Conservation (phyloP, 1,140 invertebrate species). For the Lepidostoma basale region DNA sequence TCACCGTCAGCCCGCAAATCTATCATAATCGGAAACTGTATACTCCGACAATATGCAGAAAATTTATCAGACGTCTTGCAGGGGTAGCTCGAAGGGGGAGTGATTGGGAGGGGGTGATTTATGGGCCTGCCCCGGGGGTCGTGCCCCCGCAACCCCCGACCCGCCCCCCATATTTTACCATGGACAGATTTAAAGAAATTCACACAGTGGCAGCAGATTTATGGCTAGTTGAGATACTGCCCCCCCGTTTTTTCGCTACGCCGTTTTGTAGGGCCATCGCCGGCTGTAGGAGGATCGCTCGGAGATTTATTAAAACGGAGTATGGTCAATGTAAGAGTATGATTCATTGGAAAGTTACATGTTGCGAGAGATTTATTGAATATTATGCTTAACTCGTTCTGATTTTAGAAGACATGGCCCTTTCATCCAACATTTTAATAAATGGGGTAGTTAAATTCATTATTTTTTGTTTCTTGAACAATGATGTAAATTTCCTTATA, state of each 20-base stretch:
- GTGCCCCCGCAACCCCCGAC: slow-evolving; percentile 22
- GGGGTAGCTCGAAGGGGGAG: slow-evolving; percentile 8
- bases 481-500: too few species aligned
- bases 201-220: slow-evolving; percentile 38
- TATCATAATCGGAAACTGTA: slow-evolving; percentile 30
- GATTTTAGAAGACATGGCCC: too few species aligned
- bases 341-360: too few species aligned
- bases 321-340: background rate
- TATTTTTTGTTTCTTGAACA: too few species aligned
- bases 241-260: slow-evolving; percentile 10
- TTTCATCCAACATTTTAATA: too few species aligned
- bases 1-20: slow-evolving; percentile 18
- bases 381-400: too few species aligned
- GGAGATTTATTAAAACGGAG: background rate
- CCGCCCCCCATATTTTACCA: slow-evolving; percentile 42
- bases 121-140: slow-evolving; percentile 32
- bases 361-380: too few species aligned
- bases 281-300: background rate
- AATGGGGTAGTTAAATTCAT: too few species aligned
- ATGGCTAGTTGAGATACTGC: slow-evolving; percentile 31
- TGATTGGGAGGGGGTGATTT: slow-evolving; percentile 28
- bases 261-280: slow-evolving; percentile 4
- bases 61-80: slow-evolving; percentile 36
- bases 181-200: slow-evolving; percentile 47
- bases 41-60: slow-evolving; percentile 26